Conservation (phyloP, 1,140 invertebrate species). For the Listronotus bonariensis region DNA sequence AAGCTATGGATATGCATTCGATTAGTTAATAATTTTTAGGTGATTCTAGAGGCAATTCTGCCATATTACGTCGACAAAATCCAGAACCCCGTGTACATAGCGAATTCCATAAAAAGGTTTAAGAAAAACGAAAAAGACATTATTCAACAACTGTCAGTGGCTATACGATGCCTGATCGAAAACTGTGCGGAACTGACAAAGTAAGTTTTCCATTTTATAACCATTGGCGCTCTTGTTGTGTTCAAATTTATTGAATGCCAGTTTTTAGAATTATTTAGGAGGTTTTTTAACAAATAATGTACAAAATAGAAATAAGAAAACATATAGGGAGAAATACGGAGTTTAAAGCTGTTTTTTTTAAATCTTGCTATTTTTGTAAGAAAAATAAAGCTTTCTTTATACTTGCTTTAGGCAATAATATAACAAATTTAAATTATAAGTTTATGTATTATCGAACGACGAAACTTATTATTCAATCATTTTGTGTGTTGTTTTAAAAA, state of each 20-base stretch:
- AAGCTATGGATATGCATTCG: too few species aligned
- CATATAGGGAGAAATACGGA: neutral
- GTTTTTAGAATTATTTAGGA: conserved; percentile 7
- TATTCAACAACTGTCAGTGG: conserved; percentile 90
- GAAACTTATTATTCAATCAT: too few species aligned
- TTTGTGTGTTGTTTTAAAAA: too few species aligned
- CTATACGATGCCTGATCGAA: conserved; percentile 94
- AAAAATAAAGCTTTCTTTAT: too few species aligned
- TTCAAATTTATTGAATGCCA: conserved; percentile 33
- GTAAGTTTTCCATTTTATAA: conserved; percentile 60
- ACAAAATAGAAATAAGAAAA: conserved; percentile 1
- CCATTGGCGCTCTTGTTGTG: conserved; percentile 26
- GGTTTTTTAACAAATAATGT: neutral
- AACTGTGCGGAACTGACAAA: conserved; percentile 95
- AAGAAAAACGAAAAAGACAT: conserved; percentile 92
- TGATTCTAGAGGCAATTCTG: conserved; percentile 93
- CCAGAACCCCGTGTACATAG: conserved; percentile 76
- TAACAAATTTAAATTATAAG: too few species aligned
- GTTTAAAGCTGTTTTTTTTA: neutral
- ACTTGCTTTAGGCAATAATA: too few species aligned
- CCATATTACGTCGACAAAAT: conserved; percentile 94
- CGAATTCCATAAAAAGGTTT: conserved; percentile 68
- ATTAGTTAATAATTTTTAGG: conserved; percentile 62
- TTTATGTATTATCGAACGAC: too few species aligned
- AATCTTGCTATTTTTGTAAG: too few species aligned